Evolutionary conservation across 1,140 invertebrate genomes (phyloP).

Genomic region (Drosophila watanabei): DNA sequence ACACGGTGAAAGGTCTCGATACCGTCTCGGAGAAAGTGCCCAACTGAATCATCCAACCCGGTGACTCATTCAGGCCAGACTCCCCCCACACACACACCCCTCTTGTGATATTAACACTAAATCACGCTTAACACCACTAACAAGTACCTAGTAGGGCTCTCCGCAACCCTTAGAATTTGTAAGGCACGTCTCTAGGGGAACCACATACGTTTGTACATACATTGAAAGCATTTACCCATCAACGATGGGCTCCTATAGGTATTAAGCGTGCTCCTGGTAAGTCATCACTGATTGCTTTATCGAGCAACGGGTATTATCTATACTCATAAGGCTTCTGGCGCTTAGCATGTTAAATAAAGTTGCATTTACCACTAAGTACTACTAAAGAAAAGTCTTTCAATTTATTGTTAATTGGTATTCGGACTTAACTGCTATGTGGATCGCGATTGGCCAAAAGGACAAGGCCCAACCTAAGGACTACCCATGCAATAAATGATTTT

Average conservation of each 20-base stretch:
- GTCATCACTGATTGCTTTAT: constrained; percentile 46
- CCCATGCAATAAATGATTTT: background rate
- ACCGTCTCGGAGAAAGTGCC: constrained; percentile 81
- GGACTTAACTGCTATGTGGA: background rate
- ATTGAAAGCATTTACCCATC: constrained; percentile 50
- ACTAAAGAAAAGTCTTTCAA: constrained; percentile 35
- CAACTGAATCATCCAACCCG: constrained; percentile 41
- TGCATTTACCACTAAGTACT: constrained; percentile 48
- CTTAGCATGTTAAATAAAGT: constrained; percentile 71
- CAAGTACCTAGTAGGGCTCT: constrained; percentile 54
- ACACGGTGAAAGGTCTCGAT: constrained; percentile 68
- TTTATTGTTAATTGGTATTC: constrained; percentile 54
- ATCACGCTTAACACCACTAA: constrained; percentile 69
- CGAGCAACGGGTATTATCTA: constrained; percentile 46
- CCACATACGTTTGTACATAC: constrained; percentile 53
- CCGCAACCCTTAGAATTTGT: constrained; percentile 46
- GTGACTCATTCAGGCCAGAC: constrained; percentile 41
- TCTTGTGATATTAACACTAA: constrained; percentile 78
- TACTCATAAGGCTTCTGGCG: constrained; percentile 39
- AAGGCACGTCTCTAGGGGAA: constrained; percentile 45
- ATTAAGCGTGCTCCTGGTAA: constrained; percentile 39
- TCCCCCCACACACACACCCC: constrained; percentile 14
- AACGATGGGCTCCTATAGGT: constrained; percentile 44
- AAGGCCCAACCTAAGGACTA: background rate
- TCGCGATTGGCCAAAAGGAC: background rate